phyloP scores from a whole-genome alignment of 2,797 vertebrate species.

The Diplodus sargus region DNA sequence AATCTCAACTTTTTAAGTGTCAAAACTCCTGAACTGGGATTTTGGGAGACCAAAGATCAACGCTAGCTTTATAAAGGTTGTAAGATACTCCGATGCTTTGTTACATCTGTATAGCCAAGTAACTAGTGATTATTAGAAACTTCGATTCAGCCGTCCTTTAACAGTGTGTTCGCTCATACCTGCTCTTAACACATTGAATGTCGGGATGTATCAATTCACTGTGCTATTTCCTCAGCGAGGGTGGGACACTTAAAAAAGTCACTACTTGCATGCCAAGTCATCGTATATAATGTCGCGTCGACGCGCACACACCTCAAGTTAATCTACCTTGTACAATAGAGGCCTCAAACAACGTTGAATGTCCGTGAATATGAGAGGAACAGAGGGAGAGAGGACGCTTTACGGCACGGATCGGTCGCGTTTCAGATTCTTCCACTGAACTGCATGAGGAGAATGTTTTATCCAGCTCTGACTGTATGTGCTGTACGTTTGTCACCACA shows the following conservation, averaged over 20 bases:
- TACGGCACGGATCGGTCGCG: constrained; percentile 26
- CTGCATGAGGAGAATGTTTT: constrained; percentile 76
- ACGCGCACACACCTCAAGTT: constrained; percentile 47
- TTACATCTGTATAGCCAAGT: constrained; percentile 41
- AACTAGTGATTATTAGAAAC: constrained; percentile 57
- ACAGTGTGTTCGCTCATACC: constrained; percentile 26
- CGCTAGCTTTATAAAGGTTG: constrained; percentile 66
- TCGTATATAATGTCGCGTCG: constrained; percentile 37
- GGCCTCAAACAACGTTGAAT: constrained; percentile 71
- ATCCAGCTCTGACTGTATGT: constrained; percentile 66
- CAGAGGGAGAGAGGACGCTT: background rate
- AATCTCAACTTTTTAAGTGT: constrained; percentile 38
- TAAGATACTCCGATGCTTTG: constrained; percentile 57
- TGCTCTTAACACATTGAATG: constrained; percentile 27
- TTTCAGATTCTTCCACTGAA: constrained; percentile 72
- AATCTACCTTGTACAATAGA: constrained; percentile 71
- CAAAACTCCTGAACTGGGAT: constrained; percentile 58
- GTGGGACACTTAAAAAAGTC: constrained; percentile 32
- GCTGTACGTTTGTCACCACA: constrained; percentile 56
- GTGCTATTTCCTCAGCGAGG: constrained; percentile 60
- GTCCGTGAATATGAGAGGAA: constrained; percentile 46
- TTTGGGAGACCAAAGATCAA: constrained; percentile 82
- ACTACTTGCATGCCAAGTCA: constrained; percentile 64
- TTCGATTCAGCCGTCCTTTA: constrained; percentile 40
- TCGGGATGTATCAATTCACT: constrained; percentile 58